Conservation (phyloP, 2,888 invertebrate genomes). For the Cephonodes hylas region DNA sequence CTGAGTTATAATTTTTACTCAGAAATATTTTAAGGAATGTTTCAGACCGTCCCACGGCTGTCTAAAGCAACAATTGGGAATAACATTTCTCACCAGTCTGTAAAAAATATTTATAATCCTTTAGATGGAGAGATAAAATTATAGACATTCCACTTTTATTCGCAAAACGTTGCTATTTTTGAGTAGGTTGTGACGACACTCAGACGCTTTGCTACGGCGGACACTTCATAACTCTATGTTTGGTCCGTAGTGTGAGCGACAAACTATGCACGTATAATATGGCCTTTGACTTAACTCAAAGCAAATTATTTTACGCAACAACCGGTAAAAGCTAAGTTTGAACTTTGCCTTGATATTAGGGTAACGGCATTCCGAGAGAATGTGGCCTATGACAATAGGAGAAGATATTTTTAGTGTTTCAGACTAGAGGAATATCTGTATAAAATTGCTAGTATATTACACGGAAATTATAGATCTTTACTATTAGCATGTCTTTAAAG, state of each 20-base stretch:
- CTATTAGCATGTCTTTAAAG: no score
- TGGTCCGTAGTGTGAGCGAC: neutral
- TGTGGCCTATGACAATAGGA: neutral
- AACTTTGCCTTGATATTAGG: slow-evolving; percentile 1
- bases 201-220: neutral
- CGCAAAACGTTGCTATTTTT: neutral
- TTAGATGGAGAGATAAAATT: neutral
- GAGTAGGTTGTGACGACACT: neutral
- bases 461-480: neutral
- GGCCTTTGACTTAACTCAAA: slow-evolving; percentile 3
- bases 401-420: neutral
- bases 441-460: neutral
- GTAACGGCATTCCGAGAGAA: neutral
- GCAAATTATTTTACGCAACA: neutral
- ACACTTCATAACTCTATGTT: neutral
- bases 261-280: neutral
- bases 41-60: neutral
- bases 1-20: neutral
- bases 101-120: neutral
- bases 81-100: neutral
- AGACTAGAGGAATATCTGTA: neutral
- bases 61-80: neutral
- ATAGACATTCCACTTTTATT: neutral
- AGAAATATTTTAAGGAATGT: neutral
- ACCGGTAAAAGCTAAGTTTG: slow-evolving; percentile 1